A percentile compares a stretch with the other conserved stretches of the same genome.
Evolutionary conservation across 2,113 vertebrate genomes (phyloP).

Genomic region (Labeo rohita): DNA sequence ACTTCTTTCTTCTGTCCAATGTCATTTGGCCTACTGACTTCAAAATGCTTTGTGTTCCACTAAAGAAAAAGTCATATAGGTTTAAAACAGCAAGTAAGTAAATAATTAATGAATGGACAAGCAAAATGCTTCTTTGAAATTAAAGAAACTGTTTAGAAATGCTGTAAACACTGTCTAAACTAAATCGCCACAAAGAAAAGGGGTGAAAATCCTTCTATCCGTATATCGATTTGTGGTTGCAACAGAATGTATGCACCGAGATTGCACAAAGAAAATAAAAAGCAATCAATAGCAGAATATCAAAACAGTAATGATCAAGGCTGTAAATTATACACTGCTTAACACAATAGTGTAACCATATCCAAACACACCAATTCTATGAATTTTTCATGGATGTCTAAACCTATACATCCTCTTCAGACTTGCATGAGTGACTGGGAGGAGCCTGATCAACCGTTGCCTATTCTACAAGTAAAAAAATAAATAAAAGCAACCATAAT

Average conservation of each 20-base stretch:
- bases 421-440: background rate
- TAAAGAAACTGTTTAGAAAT: constrained; percentile 5
- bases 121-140: constrained; percentile 20
- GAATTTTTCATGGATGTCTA: background rate
- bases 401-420: constrained; percentile 1
- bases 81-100: background rate
- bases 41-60: background rate
- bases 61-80: background rate
- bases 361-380: background rate
- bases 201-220: background rate
- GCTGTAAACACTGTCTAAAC: background rate
- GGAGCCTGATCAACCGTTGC: background rate
- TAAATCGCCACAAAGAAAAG: background rate
- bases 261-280: background rate
- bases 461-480: background rate
- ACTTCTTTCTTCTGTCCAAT: background rate
- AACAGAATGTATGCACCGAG: background rate
- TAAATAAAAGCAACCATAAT: background rate
- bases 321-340: constrained; percentile 1
- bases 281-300: background rate
- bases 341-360: constrained; percentile 14
- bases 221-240: background rate
- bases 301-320: background rate
- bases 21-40: background rate
- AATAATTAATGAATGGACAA: background rate